Base-by-base conservation (phyloP, 2,113 vertebrate genomes). In the Callionymus lyra region DNA sequence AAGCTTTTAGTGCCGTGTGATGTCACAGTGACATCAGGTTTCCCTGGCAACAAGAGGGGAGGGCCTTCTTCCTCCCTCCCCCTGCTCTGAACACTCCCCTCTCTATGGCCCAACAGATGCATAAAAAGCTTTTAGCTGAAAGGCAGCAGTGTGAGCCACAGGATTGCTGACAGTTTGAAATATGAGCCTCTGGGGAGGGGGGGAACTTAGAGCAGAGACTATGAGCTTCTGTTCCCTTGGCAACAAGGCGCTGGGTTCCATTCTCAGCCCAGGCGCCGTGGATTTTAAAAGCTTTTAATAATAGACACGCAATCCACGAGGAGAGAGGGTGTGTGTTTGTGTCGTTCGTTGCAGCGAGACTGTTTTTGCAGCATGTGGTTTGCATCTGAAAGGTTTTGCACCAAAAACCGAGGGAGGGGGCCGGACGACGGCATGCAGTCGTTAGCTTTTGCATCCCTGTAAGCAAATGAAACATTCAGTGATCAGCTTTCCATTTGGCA, bases 101-200 rank as follows among this genome's bases (percentile, higher is more conserved):
- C 51, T 1, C 32, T 61, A 52, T 64, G 79, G 87, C 86, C 86
- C 85, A 87, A 12, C 35, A 42, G 54, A 50, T 58, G 56, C 59
- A 92, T 90, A 96, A 94, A 97, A 98, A 94, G 90, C 93, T 98
- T 98, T 98, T 96, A 98, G 93, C 90, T 92, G 92, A 93, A 92
- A 94, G 90, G 88, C 78, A 85, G 89, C 86, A 85, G 88, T 90
- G 88, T 89, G 83, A 85, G 89, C 76, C 17, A 44, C 31, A 47
- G 55, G 69, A 77, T 77, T 82, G 81, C 87, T 86, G 88, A 88
- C 90, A 85, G 83, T 87, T 86, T 88, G 90, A 91, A 90, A 90
- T 86, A 84, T 83, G 87, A 91, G 84, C 82, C 83, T 66, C 58
- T 2, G 6, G 64, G 63, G 63, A 47, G 34, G 41, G 42, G 16